Conservation (phyloP, 1,140 invertebrate genomes). For the Rhizoglyphus robini region DNA sequence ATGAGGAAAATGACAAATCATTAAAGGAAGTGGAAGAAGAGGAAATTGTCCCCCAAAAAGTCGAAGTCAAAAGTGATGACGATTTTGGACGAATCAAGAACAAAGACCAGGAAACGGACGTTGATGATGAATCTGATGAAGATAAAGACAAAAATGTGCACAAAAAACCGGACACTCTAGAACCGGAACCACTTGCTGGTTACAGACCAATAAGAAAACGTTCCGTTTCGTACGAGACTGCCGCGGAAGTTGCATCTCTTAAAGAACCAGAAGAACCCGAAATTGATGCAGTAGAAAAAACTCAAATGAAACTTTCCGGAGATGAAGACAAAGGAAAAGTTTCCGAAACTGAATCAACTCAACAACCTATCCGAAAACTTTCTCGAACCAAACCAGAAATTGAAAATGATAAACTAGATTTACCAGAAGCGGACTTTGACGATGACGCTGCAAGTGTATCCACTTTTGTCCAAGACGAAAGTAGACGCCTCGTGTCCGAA, state of each 20-base stretch:
- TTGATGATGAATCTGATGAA: background rate
- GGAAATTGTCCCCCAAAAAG: background rate
- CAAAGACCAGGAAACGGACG: background rate
- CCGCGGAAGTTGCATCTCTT: background rate
- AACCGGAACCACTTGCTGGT: background rate
- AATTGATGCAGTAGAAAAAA: background rate
- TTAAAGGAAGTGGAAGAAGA: background rate
- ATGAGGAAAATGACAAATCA: background rate
- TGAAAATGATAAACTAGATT: background rate
- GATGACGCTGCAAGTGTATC: background rate
- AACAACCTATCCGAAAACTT: background rate
- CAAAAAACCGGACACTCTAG: background rate
- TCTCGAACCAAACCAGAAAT: background rate
- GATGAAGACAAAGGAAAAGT: background rate
- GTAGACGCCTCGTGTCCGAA: background rate
- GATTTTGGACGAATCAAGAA: background rate
- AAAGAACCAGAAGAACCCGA: no score
- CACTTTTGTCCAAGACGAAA: background rate
- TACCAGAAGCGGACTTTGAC: background rate
- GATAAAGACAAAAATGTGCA: background rate
- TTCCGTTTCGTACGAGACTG: background rate
- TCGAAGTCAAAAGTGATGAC: background rate
- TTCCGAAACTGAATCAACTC: background rate
- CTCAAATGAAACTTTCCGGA: background rate
- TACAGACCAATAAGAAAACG: background rate